A percentile compares a stretch with the other conserved stretches of the same genome.
phyloP scores from a whole-genome alignment of 2,113 vertebrate species.

The Zosterops lateralis region DNA sequence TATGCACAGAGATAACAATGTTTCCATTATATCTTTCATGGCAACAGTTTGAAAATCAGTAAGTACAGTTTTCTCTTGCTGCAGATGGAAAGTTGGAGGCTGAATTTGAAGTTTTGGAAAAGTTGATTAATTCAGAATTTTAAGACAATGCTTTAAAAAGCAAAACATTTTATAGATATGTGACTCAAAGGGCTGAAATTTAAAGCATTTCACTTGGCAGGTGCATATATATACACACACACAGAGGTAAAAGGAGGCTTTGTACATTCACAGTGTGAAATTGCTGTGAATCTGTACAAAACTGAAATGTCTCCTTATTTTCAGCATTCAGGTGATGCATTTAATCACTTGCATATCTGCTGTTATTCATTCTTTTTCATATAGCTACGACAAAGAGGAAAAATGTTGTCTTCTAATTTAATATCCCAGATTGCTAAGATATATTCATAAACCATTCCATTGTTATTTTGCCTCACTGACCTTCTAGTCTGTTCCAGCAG shows the following conservation, averaged over 20 bases:
- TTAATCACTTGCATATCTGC: background rate
- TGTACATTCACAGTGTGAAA: background rate
- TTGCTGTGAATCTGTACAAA: background rate
- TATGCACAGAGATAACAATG: constrained; percentile 33
- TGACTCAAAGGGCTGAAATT: constrained; percentile 25
- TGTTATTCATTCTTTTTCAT: background rate
- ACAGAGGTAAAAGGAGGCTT: background rate
- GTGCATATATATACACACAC: background rate
- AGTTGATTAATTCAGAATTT: constrained; percentile 40
- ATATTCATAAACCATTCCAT: background rate
- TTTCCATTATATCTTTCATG: constrained; percentile 11
- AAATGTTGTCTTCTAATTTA: background rate
- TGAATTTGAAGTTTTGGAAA: constrained; percentile 20
- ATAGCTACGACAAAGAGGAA: background rate
- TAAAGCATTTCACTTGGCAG: constrained; percentile 10
- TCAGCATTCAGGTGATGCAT: background rate
- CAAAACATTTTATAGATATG: background rate
- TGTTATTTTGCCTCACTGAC: background rate
- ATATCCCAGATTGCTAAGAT: background rate
- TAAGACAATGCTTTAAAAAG: constrained; percentile 31
- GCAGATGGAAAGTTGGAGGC: background rate
- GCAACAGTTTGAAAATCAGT: background rate
- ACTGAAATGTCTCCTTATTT: background rate
- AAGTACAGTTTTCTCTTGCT: background rate
- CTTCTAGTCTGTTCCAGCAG: background rate